Conservation (phyloP, 2,888 invertebrate genomes). For the Sphinx pinastri region DNA sequence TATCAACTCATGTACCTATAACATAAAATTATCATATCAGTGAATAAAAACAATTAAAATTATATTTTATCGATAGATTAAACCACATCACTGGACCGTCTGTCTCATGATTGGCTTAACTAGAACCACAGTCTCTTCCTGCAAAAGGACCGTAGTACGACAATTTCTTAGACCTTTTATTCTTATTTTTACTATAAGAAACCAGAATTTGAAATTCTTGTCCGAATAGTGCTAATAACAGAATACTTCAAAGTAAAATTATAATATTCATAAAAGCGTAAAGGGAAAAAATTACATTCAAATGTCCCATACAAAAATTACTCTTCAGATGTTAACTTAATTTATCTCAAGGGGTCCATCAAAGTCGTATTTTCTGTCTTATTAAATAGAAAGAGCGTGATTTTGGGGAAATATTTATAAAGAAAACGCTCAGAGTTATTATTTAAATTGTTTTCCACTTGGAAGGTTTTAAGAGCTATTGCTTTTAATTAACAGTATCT, state of each 20-base stretch:
- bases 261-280: neutral
- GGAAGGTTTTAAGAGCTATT: neutral
- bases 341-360: neutral
- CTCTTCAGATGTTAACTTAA: neutral
- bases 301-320: neutral
- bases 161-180: neutral
- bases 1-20: too few species aligned
- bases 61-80: neutral
- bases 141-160: neutral
- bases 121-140: constrained; percentile 15
- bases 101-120: constrained; percentile 10
- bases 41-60: too few species aligned
- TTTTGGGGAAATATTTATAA: neutral
- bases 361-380: neutral
- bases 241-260: neutral
- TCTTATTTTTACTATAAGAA: neutral
- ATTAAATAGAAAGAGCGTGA: neutral
- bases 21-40: too few species aligned
- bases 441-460: neutral
- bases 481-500: too few species aligned
- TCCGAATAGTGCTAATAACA: too few species aligned
- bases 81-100: neutral
- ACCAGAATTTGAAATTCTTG: too few species aligned
- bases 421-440: neutral
- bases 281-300: neutral